Percentiles rank a stretch among this genome's conserved stretches.
phyloP scores from a whole-genome alignment of 2,888 invertebrate genomes.

The Tortrix viridana region DNA sequence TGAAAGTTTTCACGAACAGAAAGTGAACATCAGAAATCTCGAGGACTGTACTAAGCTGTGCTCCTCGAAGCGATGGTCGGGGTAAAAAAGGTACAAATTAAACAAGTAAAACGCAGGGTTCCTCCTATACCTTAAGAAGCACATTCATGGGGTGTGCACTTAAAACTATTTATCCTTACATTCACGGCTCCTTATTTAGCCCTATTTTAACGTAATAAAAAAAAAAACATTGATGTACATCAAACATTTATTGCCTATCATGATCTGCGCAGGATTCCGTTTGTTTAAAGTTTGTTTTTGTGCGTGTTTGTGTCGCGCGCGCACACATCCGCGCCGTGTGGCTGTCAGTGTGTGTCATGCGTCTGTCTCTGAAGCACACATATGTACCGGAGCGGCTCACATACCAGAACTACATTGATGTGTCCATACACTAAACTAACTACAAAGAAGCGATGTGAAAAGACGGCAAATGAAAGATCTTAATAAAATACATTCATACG shows the following conservation, averaged over 20 bases:
- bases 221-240: slow-evolving; percentile 50
- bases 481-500: slow-evolving; percentile 18
- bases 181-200: slow-evolving; percentile 73
- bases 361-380: slow-evolving; percentile 73
- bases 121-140: slow-evolving; percentile 78
- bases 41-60: slow-evolving; percentile 75
- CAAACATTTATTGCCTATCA: slow-evolving; percentile 58
- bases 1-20: slow-evolving; percentile 59
- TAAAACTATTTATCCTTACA: slow-evolving; percentile 63
- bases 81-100: slow-evolving; percentile 65
- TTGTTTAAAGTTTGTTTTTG: slow-evolving; percentile 46
- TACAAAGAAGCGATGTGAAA: slow-evolving; percentile 54
- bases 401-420: slow-evolving; percentile 71
- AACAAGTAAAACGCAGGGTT: slow-evolving; percentile 67
- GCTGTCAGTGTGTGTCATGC: slow-evolving; percentile 64
- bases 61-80: slow-evolving; percentile 76
- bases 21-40: slow-evolving; percentile 61
- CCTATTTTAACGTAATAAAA: slow-evolving; percentile 45
- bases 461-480: slow-evolving; percentile 33
- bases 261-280: slow-evolving; percentile 28
- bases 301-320: slow-evolving; percentile 54
- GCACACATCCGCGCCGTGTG: slow-evolving; percentile 59
- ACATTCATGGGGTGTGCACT: slow-evolving; percentile 83
- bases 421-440: slow-evolving; percentile 50
- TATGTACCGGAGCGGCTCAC: slow-evolving; percentile 76